phyloP scores from a whole-genome alignment of 2,113 vertebrate genomes.

The Mustela nigripes region DNA sequence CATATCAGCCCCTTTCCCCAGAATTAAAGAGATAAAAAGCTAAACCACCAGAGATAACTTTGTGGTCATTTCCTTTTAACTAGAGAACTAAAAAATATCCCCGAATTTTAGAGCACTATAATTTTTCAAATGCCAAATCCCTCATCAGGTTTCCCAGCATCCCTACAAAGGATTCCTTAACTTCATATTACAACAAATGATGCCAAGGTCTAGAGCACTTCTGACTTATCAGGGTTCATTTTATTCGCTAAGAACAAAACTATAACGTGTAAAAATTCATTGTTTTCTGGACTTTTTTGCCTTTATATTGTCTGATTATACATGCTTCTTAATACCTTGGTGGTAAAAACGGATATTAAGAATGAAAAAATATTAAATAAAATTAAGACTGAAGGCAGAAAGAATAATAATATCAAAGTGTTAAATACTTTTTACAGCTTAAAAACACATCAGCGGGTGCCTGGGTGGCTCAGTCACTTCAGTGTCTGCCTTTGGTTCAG shows the following conservation, averaged over 20 bases:
- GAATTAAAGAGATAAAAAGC: not conserved
- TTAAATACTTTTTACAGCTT: slow-evolving; percentile 7
- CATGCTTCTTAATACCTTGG: not conserved
- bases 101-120: not conserved
- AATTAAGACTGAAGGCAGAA: not conserved
- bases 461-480: not conserved
- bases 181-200: not conserved
- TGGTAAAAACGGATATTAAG: not conserved
- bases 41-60: not conserved
- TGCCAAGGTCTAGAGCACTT: not conserved
- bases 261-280: not conserved
- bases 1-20: not conserved
- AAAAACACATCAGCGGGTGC: not conserved
- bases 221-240: not conserved
- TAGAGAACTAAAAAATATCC: not conserved
- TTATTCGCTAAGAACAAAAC: not conserved
- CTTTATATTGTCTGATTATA: not conserved
- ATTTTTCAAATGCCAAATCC: slow-evolving; percentile 6
- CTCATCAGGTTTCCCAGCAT: not conserved
- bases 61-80: not conserved
- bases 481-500: not conserved
- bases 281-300: not conserved
- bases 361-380: not conserved
- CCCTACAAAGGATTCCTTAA: not conserved
- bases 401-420: not conserved